phyloP scores from a whole-genome alignment of 2,888 invertebrate species.

The Drosophila leonis region DNA sequence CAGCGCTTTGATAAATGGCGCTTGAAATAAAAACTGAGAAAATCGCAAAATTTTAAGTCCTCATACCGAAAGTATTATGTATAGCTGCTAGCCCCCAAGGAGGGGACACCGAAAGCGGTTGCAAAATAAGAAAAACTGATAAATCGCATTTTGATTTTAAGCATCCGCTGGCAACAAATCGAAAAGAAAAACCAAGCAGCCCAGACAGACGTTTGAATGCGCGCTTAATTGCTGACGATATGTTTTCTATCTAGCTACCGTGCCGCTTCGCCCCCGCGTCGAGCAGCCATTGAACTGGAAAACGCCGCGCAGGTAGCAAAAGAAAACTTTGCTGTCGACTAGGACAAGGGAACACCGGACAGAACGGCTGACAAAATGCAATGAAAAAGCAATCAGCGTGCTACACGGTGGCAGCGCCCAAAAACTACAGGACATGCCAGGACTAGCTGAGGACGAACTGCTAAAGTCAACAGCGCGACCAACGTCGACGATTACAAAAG shows the following conservation, averaged over 20 bases:
- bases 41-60: constrained; percentile 49
- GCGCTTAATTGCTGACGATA: constrained; percentile 78
- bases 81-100: background rate
- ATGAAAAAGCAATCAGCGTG: constrained; percentile 77
- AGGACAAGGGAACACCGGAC: constrained; percentile 27
- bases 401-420: constrained; percentile 28
- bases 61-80: background rate
- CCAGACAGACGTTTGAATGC: constrained; percentile 73
- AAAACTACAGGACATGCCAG: constrained; percentile 47
- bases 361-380: constrained; percentile 63
- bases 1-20: constrained; percentile 71
- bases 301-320: constrained; percentile 55
- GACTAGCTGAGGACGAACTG: constrained; percentile 29
- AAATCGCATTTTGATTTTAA: constrained; percentile 69
- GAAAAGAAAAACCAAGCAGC: constrained; percentile 23
- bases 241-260: constrained; percentile 52
- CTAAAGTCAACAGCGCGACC: constrained; percentile 51
- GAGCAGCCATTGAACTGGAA: constrained; percentile 63
- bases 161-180: constrained; percentile 41
- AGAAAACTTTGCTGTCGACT: constrained; percentile 67
- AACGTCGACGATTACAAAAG: constrained; percentile 65
- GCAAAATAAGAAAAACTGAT: constrained; percentile 52
- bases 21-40: constrained; percentile 36
- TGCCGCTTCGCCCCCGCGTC: background rate
- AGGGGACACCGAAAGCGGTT: background rate